Conservation (phyloP, 2,113 vertebrate genomes). For the Alaudala cheleensis region DNA sequence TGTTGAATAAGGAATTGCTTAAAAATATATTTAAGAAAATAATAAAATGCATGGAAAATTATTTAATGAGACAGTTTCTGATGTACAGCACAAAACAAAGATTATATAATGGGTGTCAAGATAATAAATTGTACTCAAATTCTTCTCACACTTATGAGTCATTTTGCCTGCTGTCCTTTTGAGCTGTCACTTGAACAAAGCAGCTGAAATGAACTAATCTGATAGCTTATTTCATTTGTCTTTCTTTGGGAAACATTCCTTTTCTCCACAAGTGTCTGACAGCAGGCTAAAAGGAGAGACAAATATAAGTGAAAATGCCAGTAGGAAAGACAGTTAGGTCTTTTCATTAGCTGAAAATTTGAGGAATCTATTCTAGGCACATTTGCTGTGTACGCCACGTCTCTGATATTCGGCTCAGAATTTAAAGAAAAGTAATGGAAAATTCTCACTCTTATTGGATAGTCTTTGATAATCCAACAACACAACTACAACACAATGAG, state of each 20-base stretch:
- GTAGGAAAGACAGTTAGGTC: not conserved
- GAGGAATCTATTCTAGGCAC: not conserved
- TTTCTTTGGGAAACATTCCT: conserved; percentile 22
- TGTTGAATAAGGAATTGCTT: not conserved
- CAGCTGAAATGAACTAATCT: conserved; percentile 30
- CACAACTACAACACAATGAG: not conserved
- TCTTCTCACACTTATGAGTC: conserved; percentile 24
- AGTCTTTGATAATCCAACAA: not conserved
- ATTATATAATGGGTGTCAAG: not conserved
- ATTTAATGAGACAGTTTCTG: conserved; percentile 29
- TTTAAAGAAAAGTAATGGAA: not conserved
- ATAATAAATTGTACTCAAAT: not conserved
- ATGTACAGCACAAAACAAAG: not conserved
- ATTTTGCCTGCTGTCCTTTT: conserved; percentile 47
- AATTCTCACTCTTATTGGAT: not conserved
- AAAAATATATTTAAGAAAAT: conserved; percentile 2
- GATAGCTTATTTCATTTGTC: conserved; percentile 12
- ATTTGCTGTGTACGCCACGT: not conserved
- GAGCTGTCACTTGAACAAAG: conserved; percentile 49
- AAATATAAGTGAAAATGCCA: not conserved
- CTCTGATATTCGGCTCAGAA: not conserved
- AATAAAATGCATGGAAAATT: conserved; percentile 21
- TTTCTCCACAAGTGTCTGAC: not conserved
- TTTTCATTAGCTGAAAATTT: not conserved
- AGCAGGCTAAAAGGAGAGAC: not conserved